phyloP scores from a whole-genome alignment of 2,113 vertebrate genomes.

The Neoarius graeffei region DNA sequence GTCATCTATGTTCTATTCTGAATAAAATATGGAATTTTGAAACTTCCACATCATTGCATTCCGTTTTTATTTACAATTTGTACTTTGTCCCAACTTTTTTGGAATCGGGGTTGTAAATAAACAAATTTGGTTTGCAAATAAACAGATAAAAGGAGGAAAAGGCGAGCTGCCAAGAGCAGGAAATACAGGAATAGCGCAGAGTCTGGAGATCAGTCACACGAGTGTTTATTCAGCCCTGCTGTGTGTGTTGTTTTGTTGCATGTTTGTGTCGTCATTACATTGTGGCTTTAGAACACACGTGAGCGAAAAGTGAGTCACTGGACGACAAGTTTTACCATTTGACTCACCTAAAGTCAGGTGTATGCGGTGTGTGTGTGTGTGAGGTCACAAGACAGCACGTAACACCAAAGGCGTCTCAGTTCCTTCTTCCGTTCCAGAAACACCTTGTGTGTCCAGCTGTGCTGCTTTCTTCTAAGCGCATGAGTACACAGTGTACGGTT shows the following conservation, averaged over 20 bases:
- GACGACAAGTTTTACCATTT: background rate
- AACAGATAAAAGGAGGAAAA: background rate
- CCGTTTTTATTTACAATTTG: too few species aligned
- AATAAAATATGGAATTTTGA: too few species aligned
- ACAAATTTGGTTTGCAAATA: background rate
- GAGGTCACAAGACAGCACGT: background rate
- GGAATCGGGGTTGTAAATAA: too few species aligned
- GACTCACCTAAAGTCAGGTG: background rate
- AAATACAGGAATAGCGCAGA: constrained; percentile 1
- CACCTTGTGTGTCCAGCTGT: background rate
- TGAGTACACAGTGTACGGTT: background rate
- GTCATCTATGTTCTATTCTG: too few species aligned
- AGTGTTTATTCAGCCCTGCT: constrained; percentile 6
- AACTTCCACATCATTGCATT: too few species aligned
- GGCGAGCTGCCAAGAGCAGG: background rate
- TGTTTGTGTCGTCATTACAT: background rate
- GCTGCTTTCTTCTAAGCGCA: background rate
- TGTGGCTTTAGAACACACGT: background rate
- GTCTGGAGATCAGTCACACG: background rate
- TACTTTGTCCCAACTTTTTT: too few species aligned
- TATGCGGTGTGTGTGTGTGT: background rate
- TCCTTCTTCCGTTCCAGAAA: constrained; percentile 17
- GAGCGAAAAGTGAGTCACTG: constrained; percentile 4
- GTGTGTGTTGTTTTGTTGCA: background rate
- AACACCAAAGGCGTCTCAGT: background rate